Conservation (phyloP, 2,797 vertebrate genomes). For the Thamnophis elegans region DNA sequence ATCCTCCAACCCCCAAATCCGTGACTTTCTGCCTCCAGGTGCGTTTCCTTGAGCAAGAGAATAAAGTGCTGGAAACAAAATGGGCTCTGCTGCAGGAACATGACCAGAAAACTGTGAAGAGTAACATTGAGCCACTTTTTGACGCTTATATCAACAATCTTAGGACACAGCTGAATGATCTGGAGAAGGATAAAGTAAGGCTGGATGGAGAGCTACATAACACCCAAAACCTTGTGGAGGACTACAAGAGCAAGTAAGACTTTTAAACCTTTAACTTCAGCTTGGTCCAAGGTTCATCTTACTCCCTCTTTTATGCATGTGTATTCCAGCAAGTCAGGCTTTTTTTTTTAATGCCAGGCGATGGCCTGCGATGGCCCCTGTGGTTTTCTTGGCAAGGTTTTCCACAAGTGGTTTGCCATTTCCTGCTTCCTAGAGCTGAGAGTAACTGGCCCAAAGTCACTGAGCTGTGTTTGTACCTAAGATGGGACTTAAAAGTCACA, state of each 20-base stretch:
- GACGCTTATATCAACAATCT: background rate
- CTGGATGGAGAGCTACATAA: background rate
- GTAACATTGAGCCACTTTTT: background rate
- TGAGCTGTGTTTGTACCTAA: background rate
- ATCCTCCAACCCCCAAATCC: background rate
- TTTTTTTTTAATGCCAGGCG: background rate
- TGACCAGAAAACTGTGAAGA: background rate
- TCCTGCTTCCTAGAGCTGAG: background rate
- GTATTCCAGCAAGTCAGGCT: background rate
- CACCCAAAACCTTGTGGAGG: background rate
- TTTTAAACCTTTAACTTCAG: background rate
- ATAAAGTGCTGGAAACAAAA: background rate
- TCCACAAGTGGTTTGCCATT: background rate
- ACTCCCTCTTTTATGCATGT: background rate
- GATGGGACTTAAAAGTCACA: background rate
- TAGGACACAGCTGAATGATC: background rate
- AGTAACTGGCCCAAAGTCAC: background rate
- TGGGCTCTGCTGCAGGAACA: background rate
- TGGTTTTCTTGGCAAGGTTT: background rate
- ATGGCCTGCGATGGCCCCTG: background rate
- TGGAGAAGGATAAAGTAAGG: background rate
- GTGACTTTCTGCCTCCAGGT: background rate
- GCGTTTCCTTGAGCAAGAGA: background rate
- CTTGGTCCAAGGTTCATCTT: background rate
- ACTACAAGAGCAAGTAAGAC: background rate